Evolutionary conservation across 2,113 vertebrate genomes (phyloP).

Genomic region (Ceuthmochares aereus): DNA sequence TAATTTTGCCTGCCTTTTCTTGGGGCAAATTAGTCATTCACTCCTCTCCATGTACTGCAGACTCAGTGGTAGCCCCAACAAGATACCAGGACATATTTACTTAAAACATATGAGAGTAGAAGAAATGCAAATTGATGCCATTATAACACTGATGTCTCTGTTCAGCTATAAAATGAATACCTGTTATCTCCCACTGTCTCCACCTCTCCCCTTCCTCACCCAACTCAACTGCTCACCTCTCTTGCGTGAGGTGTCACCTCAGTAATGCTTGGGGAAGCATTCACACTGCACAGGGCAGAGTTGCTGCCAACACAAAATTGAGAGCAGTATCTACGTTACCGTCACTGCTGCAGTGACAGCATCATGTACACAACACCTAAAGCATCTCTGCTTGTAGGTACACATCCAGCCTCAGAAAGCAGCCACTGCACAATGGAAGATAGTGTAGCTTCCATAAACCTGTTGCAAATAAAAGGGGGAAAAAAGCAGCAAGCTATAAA

Average conservation of each 20-base stretch:
- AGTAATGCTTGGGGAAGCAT: neutral
- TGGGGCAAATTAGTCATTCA: neutral
- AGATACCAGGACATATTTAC: neutral
- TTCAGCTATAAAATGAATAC: neutral
- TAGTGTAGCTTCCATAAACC: neutral
- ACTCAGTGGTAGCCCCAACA: neutral
- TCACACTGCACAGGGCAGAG: neutral
- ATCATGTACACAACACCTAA: accelerated
- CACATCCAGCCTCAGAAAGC: neutral
- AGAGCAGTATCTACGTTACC: accelerated
- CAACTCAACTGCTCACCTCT: neutral
- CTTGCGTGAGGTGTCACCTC: neutral
- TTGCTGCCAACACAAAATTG: neutral
- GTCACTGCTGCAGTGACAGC: neutral
- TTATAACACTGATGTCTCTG: neutral
- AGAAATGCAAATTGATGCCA: neutral
- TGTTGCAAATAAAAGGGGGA: neutral
- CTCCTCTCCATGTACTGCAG: neutral
- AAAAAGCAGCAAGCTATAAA: neutral
- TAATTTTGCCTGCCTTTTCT: neutral
- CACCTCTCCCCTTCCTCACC: neutral
- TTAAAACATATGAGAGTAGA: neutral
- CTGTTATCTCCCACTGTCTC: neutral
- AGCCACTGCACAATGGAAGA: neutral
- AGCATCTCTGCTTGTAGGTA: neutral